phyloP scores from a whole-genome alignment of 1,140 invertebrate genomes.

The Drosophila dunni region DNA sequence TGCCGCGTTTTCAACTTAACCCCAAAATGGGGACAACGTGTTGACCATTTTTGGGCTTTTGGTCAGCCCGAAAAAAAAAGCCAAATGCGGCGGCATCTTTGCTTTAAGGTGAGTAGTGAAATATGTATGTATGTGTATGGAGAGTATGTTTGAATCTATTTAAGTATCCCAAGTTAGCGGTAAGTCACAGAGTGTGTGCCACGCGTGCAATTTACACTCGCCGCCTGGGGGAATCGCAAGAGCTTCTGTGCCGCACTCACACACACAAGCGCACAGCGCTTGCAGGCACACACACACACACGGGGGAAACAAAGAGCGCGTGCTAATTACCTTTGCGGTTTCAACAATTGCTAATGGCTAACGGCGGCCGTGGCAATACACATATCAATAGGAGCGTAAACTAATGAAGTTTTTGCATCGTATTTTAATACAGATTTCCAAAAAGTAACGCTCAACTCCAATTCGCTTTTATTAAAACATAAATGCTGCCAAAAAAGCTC shows the following conservation, averaged over 20 bases:
- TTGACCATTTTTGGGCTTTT: conserved; percentile 66
- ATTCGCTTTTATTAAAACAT: conserved; percentile 1
- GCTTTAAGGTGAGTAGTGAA: conserved; percentile 13
- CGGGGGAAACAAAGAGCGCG: conserved; percentile 24
- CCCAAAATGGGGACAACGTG: conserved; percentile 62
- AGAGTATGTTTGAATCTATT: conserved; percentile 1
- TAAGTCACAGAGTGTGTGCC: conserved; percentile 36
- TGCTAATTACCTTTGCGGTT: conserved; percentile 71
- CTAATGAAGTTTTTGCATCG: neutral
- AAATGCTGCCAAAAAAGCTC: neutral
- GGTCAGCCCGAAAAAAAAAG: conserved; percentile 37
- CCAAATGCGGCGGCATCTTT: conserved; percentile 64
- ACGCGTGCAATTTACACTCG: conserved; percentile 67
- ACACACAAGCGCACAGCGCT: conserved; percentile 23
- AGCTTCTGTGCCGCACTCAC: conserved; percentile 26
- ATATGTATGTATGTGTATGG: conserved; percentile 7
- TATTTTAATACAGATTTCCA: neutral
- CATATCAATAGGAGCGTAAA: conserved; percentile 11
- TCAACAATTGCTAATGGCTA: conserved; percentile 27
- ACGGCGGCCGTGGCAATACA: neutral
- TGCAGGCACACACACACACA: conserved; percentile 16
- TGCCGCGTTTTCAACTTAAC: conserved; percentile 11
- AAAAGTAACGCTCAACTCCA: neutral
- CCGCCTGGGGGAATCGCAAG: conserved; percentile 50
- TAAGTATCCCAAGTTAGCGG: conserved; percentile 1